Percentiles rank a stretch among this genome's conserved stretches.
Evolutionary conservation across 35 echinoderm and acorn worm genomes (phyloP).

Genomic region (Lytechinus variegatus): DNA sequence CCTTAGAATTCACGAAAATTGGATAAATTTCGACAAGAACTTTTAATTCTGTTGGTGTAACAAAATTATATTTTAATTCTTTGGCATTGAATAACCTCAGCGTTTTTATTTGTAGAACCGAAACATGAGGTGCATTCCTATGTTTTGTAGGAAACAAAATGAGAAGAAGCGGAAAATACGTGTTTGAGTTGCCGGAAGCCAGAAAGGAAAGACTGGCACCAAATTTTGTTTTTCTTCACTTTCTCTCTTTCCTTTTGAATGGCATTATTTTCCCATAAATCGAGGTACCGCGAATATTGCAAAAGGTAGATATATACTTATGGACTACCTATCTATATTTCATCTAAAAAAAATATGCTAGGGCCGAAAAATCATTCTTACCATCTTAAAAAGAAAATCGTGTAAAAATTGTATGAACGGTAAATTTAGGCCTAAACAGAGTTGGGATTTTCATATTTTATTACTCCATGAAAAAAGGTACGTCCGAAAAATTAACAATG

Average conservation of each 20-base stretch:
- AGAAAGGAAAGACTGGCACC: slow-evolving; percentile 32
- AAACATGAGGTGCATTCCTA: slow-evolving; percentile 9
- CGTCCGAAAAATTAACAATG: neutral
- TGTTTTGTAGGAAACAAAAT: neutral
- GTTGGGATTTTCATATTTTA: neutral
- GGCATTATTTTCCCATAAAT: slow-evolving; percentile 13
- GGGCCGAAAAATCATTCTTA: no score
- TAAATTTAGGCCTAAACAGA: neutral
- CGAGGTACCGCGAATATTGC: neutral
- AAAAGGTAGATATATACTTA: neutral
- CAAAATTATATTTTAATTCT: neutral
- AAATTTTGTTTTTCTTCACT: slow-evolving; percentile 22
- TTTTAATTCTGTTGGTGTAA: neutral
- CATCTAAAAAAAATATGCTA: neutral
- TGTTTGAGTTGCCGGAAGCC: slow-evolving; percentile 8
- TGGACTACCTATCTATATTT: neutral
- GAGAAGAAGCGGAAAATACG: slow-evolving; percentile 17
- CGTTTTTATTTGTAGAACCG: neutral
- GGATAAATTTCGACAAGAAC: neutral
- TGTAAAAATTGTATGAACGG: neutral
- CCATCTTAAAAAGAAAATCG: neutral
- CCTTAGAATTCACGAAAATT: neutral
- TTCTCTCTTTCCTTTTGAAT: neutral
- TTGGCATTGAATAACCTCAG: neutral
- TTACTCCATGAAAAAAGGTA: neutral